phyloP scores from a whole-genome alignment of 2,113 vertebrate species.

The Eubucco bourcierii region DNA sequence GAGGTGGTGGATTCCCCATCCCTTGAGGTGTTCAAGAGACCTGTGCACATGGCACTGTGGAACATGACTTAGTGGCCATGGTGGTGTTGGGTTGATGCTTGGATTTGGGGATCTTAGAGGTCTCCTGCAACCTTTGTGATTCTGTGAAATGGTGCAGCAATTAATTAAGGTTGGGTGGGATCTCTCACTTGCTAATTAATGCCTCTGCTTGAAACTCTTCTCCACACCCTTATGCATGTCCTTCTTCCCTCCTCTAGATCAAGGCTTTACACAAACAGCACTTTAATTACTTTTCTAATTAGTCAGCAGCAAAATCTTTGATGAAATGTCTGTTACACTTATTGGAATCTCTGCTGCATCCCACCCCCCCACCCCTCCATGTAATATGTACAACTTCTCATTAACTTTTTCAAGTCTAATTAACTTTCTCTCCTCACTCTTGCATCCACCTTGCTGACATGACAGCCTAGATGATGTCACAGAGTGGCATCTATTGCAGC shows the following conservation, averaged over 20 bases:
- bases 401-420: constrained; percentile 18
- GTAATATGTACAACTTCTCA: neutral
- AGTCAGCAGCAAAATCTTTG: constrained; percentile 40
- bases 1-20: too few species aligned
- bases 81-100: too few species aligned
- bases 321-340: neutral
- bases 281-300: constrained; percentile 71
- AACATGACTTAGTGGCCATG: too few species aligned
- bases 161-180: neutral
- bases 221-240: neutral
- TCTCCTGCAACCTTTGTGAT: too few species aligned
- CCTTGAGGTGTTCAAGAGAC: too few species aligned
- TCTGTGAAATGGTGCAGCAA: neutral
- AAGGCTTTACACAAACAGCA: constrained; percentile 10
- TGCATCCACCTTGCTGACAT: neutral
- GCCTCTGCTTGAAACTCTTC: neutral
- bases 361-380: neutral
- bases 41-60: too few species aligned
- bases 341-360: neutral
- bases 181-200: neutral
- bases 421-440: neutral
- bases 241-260: constrained; percentile 17
- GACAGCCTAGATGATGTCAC: neutral
- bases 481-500: neutral
- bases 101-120: too few species aligned